These are phyloP conservation scores for Pipistrellus pipistrellus DNA, from an alignment of 2,797 vertebrate genomes.

Conservation along the genomic window DNA sequence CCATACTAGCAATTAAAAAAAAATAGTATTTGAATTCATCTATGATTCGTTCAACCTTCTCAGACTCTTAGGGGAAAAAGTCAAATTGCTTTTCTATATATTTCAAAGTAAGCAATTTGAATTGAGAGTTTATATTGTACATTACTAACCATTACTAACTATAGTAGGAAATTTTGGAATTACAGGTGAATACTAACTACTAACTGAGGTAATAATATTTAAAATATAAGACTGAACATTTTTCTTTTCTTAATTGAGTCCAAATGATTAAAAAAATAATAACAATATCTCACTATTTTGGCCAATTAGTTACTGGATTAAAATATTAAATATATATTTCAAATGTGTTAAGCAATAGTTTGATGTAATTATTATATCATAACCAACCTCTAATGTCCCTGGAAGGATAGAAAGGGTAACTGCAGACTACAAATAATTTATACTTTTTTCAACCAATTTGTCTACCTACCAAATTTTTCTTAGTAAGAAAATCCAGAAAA, in stretches of 20 bases:
- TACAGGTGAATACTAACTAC: conserved; percentile 29
- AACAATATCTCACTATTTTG: conserved; percentile 49
- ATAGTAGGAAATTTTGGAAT: conserved; percentile 50
- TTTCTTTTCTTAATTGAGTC: conserved; percentile 51
- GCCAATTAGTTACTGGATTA: conserved; percentile 46
- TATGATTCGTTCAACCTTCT: conserved; percentile 69
- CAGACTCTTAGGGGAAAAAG: conserved; percentile 45
- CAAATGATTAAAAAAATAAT: conserved; percentile 39
- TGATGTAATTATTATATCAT: conserved; percentile 29
- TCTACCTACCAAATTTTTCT: conserved; percentile 13
- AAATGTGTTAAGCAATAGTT: conserved; percentile 41
- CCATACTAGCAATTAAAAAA: conserved; percentile 56
- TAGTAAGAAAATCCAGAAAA: conserved; percentile 48
- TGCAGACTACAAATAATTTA: conserved; percentile 58
- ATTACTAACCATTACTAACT: not conserved
- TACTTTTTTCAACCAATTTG: conserved; percentile 59
- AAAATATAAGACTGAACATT: conserved; percentile 57
- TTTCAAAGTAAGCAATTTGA: conserved; percentile 41
- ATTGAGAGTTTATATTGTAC: conserved; percentile 48
- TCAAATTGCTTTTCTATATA: conserved; percentile 55
- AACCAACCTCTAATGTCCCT: conserved; percentile 14
- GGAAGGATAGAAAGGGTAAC: conserved; percentile 33
- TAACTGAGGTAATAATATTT: conserved; percentile 7
- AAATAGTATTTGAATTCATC: conserved; percentile 52
- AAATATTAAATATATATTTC: conserved; percentile 40